Base-by-base conservation (phyloP, 2,888 invertebrate genomes). In the Trissonchulus sp. region DNA sequence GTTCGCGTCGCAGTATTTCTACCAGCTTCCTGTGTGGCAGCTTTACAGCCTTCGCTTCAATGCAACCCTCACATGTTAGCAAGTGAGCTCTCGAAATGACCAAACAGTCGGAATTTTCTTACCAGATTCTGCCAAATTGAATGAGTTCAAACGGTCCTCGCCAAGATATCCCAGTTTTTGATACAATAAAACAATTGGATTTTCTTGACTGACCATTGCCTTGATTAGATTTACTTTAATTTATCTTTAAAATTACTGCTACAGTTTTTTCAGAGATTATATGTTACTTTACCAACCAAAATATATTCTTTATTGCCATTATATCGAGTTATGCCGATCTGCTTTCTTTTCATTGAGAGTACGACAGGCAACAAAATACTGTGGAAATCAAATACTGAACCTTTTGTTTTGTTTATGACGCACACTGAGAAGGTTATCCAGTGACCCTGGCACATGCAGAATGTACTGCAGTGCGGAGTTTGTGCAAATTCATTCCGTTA, bases 311-410 rank as follows among this genome's bases (percentile, higher is more conserved):
- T 63, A 30, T 63, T 63, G 3, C 65, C 65, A 30, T 28, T 63
- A 30, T 63, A 3, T 63, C 31, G n/a, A 8, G 65, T n/a, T 30
- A 28, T 3, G 8, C 65, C 65, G 30, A 63, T 63, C 65, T 63
- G 15, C n/a, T 63, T 30, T 63, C 65, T n/a, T 23, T 63, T 63
- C 48, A 48, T 48, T 48, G 48, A 15, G 23, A 48, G 23, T 48
- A 23, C 23, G 48, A 23, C 65, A 63, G 30, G 65, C n/a, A 8
- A 15, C 65, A 3, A 3, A 63, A 63, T 63, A 63, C 65, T 63
- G 65, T 15, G 65, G 65, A 63, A 63, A 63, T n/a, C 65, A 63
- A 63, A 63, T 15, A 30, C 65, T 63, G 31, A 3, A 63, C 3
- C 65, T n/a, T 15, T n/a, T 3, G 65, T 63, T 63, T 63, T 63